Conservation (phyloP, 2,113 vertebrate genomes). For the Neodontobutis hainanensis region DNA sequence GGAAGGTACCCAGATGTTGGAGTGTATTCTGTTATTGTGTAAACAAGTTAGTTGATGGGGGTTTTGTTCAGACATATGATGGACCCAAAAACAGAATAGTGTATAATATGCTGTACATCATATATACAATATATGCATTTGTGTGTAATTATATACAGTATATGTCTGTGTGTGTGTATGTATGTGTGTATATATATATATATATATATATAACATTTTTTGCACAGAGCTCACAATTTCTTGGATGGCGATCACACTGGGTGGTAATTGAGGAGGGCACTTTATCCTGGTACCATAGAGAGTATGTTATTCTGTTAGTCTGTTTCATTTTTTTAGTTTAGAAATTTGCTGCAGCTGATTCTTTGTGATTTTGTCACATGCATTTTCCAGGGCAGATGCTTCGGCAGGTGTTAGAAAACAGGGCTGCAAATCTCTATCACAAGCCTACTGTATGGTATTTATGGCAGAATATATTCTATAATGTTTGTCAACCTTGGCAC, state of each 20-base stretch:
- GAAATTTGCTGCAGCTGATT: not conserved
- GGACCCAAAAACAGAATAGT: not conserved
- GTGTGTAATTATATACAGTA: not conserved
- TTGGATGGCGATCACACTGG: slow-evolving; percentile 90
- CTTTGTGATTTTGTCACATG: slow-evolving; percentile 3
- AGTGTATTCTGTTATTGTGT: slow-evolving; percentile 20
- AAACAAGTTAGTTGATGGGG: slow-evolving; percentile 10
- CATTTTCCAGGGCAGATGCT: slow-evolving; percentile 82
- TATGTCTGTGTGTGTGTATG: not conserved
- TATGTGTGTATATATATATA: not conserved
- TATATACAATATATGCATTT: not conserved
- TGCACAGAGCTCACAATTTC: slow-evolving; percentile 85
- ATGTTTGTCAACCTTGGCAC: not conserved
- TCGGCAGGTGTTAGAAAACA: slow-evolving; percentile 80
- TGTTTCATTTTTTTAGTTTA: too few relatives aligned
- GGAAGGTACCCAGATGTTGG: slow-evolving; percentile 83
- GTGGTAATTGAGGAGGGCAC: slow-evolving; percentile 89
- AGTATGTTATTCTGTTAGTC: slow-evolving; percentile 78
- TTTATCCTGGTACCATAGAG: slow-evolving; percentile 89
- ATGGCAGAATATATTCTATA: not conserved
- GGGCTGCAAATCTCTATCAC: slow-evolving; percentile 87
- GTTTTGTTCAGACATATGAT: slow-evolving; percentile 7
- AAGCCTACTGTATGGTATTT: slow-evolving; percentile 89
- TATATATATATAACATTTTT: not conserved
- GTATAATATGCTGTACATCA: not conserved